phyloP scores from a whole-genome alignment of 2,888 invertebrate genomes.

The Sinopyrophorus schimmeli region DNA sequence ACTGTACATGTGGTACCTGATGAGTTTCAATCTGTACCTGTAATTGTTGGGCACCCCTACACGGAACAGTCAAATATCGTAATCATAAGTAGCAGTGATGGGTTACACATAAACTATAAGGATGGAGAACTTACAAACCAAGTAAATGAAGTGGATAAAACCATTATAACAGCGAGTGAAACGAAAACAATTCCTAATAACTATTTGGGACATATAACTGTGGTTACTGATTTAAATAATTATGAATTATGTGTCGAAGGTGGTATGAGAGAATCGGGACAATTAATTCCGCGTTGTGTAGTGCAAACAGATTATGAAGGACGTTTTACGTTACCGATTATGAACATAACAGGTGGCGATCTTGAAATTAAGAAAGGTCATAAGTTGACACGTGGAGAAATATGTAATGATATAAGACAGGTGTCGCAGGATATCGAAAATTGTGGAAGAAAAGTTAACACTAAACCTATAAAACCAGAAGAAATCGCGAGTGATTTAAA shows the following conservation, averaged over 20 bases:
- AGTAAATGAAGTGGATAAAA: slow-evolving; percentile 13
- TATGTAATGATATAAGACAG: slow-evolving; percentile 7
- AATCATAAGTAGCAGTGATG: slow-evolving; percentile 28
- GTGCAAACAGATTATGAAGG: slow-evolving; percentile 28
- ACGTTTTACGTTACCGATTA: slow-evolving; percentile 21
- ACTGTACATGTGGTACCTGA: slow-evolving; percentile 35
- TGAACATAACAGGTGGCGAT: slow-evolving; percentile 12
- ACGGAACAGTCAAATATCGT: slow-evolving; percentile 34
- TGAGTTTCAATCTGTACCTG: slow-evolving; percentile 30
- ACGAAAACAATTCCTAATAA: slow-evolving; percentile 25
- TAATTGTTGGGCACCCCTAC: slow-evolving; percentile 38
- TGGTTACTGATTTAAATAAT: slow-evolving; percentile 12
- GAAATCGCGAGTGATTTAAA: slow-evolving; percentile 9
- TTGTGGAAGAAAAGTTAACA: slow-evolving; percentile 5
- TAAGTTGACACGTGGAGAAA: slow-evolving; percentile 9
- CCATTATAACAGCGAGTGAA: slow-evolving; percentile 11
- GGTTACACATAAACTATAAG: slow-evolving; percentile 23
- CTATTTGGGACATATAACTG: slow-evolving; percentile 24
- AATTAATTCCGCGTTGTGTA: slow-evolving; percentile 28
- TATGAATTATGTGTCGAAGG: slow-evolving; percentile 28
- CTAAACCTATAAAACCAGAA: slow-evolving; percentile 1
- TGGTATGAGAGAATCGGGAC: slow-evolving; percentile 26
- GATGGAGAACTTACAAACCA: slow-evolving; percentile 19
- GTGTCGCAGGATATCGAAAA: not conserved
- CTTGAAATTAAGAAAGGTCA: slow-evolving; percentile 11